Base-by-base conservation (phyloP, 2,113 vertebrate genomes). In the Sphyrna mokarran region DNA sequence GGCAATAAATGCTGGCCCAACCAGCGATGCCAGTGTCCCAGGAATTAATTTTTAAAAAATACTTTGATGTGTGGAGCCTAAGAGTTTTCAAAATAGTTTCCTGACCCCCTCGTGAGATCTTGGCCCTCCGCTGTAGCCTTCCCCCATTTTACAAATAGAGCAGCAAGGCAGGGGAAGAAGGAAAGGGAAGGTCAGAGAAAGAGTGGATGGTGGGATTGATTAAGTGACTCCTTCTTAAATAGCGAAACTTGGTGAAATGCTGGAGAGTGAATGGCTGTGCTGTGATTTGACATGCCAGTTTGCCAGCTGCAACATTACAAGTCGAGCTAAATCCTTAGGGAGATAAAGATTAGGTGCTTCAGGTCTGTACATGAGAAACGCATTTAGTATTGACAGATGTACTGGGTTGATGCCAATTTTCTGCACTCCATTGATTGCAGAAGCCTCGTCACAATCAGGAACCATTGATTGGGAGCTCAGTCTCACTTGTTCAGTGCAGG, bases 341-440 rank as follows among this genome's bases (percentile, higher is more conserved):
- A 63, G 89, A 22, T 63, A 66, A 91, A 63, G 33, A 37, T 91
- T 91, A n/a, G 58, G 89, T 91, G 89, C 89, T 66, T 91, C 89
- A 63, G 58, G 29, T 91, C 89, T 66, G 33, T 91, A 18, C 58
- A 37, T 66, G 58, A 66, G 89, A 91, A 91, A 20, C n/a, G 61
- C 58, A 91, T 63, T 66, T 37, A 91, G 89, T 91, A 91, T 91
- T 66, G 58, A 91, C 58, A 91, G 89, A 66, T 37, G 61, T 5
- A 91, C 58, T 91, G 89, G 58, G 33, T 63, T 20, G 89, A 63
- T 91, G 58, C 58, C 89, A 91, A 91, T 66, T 63, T 0, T n/a
- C 0, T 91, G 58, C 58, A 37, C 58, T 63, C 29, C 66, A 90
- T 90, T 14, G 89, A 91, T 63, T 91, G 89, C 33, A 66, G 89